Conservation (phyloP, 2,888 invertebrate species). For the Prionchulus punctatus region DNA sequence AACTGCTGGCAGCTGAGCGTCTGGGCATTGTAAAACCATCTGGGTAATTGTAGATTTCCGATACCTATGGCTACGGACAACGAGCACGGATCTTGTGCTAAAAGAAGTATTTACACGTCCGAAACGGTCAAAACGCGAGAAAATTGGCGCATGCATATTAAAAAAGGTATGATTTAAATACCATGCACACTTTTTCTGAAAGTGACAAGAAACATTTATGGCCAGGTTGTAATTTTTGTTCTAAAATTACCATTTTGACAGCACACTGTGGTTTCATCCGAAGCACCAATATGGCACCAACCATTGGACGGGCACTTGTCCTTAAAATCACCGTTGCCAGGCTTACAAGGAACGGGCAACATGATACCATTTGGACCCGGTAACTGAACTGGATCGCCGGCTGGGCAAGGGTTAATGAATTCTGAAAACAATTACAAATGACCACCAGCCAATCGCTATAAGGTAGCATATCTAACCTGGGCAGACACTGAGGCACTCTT, state of each 20-base stretch:
- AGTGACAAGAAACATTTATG: too few species aligned
- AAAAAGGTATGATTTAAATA: neutral
- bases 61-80: neutral
- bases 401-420: constrained; percentile 5
- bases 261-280: constrained; percentile 1
- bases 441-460: neutral
- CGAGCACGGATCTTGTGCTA: constrained; percentile 13
- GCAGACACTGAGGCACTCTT: constrained; percentile 1
- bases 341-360: neutral
- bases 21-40: constrained; percentile 18
- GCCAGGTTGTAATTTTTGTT: too few species aligned
- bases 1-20: constrained; percentile 18
- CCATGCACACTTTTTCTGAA: too few species aligned
- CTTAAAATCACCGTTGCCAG: neutral
- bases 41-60: neutral
- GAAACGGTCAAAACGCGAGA: neutral
- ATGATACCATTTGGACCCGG: neutral
- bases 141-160: neutral
- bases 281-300: constrained; percentile 8
- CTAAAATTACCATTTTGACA: constrained; percentile 16
- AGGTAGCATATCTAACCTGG: neutral
- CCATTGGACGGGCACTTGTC: constrained; percentile 8
- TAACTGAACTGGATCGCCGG: neutral
- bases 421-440: neutral
- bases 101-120: neutral